These are phyloP conservation scores for Calcarius lapponicus DNA, from an alignment of 2,797 vertebrate species.

Conservation along the genomic window DNA sequence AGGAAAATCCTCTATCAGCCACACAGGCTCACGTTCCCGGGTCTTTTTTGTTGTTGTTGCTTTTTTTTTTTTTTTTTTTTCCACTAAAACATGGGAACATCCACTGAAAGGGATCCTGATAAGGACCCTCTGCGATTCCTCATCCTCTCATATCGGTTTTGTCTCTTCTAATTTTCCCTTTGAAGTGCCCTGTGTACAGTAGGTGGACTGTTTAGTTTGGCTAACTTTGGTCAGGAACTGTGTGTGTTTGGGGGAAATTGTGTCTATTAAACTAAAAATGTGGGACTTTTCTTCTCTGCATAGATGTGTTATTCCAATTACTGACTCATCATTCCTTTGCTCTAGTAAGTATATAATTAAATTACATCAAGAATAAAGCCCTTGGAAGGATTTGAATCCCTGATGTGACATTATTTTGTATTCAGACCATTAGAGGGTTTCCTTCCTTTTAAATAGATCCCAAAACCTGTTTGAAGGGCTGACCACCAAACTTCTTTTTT, in stretches of 20 bases:
- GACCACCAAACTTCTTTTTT: not conserved
- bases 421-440: not conserved
- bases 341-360: not conserved
- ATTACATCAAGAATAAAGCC: not conserved
- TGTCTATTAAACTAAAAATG: not conserved
- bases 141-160: slow-evolving; percentile 28
- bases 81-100: slow-evolving; percentile 53
- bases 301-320: not conserved
- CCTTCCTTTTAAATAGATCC: not conserved
- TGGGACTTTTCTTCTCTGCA: not conserved
- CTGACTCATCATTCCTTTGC: not conserved
- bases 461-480: not conserved
- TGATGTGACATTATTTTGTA: not conserved
- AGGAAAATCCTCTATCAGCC: slow-evolving; percentile 72
- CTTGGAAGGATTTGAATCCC: not conserved
- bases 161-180: slow-evolving; percentile 47
- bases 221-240: not conserved
- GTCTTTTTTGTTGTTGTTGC: slow-evolving; percentile 33
- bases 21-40: slow-evolving; percentile 51
- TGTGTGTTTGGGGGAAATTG: not conserved
- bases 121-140: slow-evolving; percentile 51
- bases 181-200: slow-evolving; percentile 18
- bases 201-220: slow-evolving; percentile 39
- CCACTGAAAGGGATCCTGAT: slow-evolving; percentile 66
- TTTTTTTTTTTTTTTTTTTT: fast-evolving